Base-by-base conservation (phyloP, 92 coral and sea anemone species). In the Actinostola sp. region DNA sequence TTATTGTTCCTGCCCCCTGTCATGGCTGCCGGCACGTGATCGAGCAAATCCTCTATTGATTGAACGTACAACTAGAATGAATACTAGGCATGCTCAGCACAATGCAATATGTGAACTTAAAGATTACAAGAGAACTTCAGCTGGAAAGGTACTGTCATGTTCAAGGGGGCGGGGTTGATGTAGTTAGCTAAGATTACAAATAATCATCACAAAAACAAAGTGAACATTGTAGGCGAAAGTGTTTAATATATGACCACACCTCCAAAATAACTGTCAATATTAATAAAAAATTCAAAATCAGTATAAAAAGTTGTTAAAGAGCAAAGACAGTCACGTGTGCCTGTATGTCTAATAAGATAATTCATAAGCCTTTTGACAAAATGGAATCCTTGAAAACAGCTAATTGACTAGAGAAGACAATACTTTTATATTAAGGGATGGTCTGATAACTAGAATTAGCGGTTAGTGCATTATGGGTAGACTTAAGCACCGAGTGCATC, bases 281-380 rank as follows among this genome's bases (percentile, higher is more conserved):
- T 51, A 68, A 68, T 68, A 68, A 68, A 68, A 68, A 68, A 68
- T 68, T 68, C 74, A 50, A 68, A 68, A 68, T 68, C 74, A 68
- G 74, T 68, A 68, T 51, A 68, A 68, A 68, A 68, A 21, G 61
- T 68, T 68, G 58, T 68, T 68, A 50, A 68, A 68, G 58, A 56
- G 58, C 61, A 54, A 68, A 68, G 54, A 51, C 57, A 39, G 30
- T 25, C 27, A 13, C 27, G 17, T 2, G n/a, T n/a, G n/a, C n/a
- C n/a, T n/a, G 61, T 5, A 41, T 48, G 58, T n/a, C 42, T 15
- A 24, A 41, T 68, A 54, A 50, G 74, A 68, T 68, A 68, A 68
- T 52, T 68, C 74, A 50, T 68, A 34, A 27, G 58, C 12, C 20
- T 57, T 23, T 66, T 15, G 59, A 31, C 60, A 44, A 66, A 66